phyloP scores from a whole-genome alignment of 2,113 vertebrate genomes.

The Rafetus swinhoei region DNA sequence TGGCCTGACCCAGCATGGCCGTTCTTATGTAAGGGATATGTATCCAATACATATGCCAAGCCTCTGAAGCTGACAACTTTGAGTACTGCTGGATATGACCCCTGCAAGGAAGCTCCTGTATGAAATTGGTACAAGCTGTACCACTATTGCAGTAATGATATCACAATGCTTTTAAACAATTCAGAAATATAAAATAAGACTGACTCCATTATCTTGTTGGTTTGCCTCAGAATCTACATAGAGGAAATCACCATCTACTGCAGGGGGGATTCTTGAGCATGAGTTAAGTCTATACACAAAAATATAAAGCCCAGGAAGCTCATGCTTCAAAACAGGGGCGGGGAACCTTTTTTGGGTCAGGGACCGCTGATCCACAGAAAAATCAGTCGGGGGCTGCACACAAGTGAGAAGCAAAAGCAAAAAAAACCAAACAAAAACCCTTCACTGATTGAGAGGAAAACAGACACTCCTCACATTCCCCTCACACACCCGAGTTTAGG shows the following conservation, averaged over 20 bases:
- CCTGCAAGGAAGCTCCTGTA: neutral
- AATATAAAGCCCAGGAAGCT: neutral
- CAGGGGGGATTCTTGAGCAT: neutral
- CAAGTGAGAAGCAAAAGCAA: too few species aligned
- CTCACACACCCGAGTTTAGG: too few species aligned
- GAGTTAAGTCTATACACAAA: neutral
- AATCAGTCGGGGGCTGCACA: too few species aligned
- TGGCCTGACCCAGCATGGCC: too few species aligned
- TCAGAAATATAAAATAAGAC: neutral
- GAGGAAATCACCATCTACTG: neutral
- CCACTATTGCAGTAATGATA: neutral
- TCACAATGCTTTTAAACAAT: neutral
- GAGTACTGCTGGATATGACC: neutral
- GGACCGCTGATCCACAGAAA: too few species aligned
- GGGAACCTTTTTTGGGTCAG: too few species aligned
- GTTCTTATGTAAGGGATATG: too few species aligned
- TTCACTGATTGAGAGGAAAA: too few species aligned
- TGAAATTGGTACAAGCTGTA: neutral
- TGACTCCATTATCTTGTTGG: neutral
- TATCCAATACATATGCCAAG: neutral
- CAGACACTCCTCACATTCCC: too few species aligned
- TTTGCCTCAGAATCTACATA: neutral
- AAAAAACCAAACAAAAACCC: too few species aligned
- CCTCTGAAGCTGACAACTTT: neutral
- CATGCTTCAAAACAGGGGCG: neutral